Evolutionary conservation across 1,140 invertebrate species (phyloP).

Genomic region (Cotesia typhae): DNA sequence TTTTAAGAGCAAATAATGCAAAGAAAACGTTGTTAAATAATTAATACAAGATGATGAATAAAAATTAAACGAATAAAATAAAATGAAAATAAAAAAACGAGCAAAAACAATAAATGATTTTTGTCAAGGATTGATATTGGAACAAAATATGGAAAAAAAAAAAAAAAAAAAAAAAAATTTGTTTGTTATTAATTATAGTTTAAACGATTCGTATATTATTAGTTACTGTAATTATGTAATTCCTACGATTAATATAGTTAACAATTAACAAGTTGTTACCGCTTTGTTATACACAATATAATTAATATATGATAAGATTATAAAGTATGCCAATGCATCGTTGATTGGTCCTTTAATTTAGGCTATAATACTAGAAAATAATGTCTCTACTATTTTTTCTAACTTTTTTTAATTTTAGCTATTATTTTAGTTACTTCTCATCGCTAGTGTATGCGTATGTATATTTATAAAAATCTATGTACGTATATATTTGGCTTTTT

Average conservation of each 20-base stretch:
- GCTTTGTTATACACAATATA: constrained; percentile 65
- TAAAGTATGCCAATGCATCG: constrained; percentile 56
- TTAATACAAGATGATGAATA: constrained; percentile 50
- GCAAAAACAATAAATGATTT: constrained; percentile 37
- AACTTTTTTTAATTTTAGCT: constrained; percentile 37
- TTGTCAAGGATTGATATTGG: constrained; percentile 34
- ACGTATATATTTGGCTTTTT: constrained; percentile 45
- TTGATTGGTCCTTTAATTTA: constrained; percentile 60
- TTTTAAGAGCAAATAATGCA: constrained; percentile 55
- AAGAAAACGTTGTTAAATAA: constrained; percentile 55
- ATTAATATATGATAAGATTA: constrained; percentile 60
- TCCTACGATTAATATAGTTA: constrained; percentile 59
- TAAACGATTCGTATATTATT: constrained; percentile 57
- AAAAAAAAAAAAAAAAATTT: constrained; percentile 33
- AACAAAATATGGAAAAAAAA: constrained; percentile 13
- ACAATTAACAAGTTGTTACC: constrained; percentile 64
- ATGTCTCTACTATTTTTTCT: constrained; percentile 29
- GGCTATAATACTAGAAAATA: constrained; percentile 45
- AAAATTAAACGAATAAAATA: constrained; percentile 24
- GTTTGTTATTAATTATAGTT: constrained; percentile 56
- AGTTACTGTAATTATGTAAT: constrained; percentile 63
- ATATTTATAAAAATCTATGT: constrained; percentile 24
- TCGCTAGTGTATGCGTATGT: no score
- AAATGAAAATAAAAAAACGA: constrained; percentile 30
- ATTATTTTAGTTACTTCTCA: constrained; percentile 51